These are phyloP conservation scores for Nylanderia fulva DNA, from an alignment of 1,140 invertebrate species.

Conservation along the genomic window DNA sequence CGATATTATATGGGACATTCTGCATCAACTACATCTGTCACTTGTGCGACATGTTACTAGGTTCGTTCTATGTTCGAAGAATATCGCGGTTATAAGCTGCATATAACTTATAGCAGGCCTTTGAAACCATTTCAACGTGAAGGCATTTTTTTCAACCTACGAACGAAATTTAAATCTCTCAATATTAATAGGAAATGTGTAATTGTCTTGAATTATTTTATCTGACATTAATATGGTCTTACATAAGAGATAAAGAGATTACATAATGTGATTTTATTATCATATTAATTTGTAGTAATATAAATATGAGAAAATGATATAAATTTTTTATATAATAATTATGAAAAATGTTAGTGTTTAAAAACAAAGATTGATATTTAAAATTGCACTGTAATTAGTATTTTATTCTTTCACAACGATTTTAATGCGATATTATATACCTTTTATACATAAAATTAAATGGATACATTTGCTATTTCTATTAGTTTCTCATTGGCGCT, in stretches of 20 bases:
- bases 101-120: constrained; percentile 4
- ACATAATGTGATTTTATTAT: not conserved
- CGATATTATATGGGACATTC: constrained; percentile 76
- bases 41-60: constrained; percentile 56
- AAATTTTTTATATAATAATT: not conserved
- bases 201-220: not conserved
- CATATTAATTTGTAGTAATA: not conserved
- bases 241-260: not conserved
- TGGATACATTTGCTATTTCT: no score
- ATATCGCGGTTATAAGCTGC: constrained; percentile 40
- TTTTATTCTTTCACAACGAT: no score
- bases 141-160: not conserved
- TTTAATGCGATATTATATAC: no score
- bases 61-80: constrained; percentile 54
- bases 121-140: constrained; percentile 26
- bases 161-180: not conserved
- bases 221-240: not conserved
- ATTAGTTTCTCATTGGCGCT: no score
- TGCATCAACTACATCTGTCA: constrained; percentile 73
- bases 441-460: no score
- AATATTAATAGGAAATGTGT: not conserved
- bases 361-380: no score
- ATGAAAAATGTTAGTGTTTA: not conserved
- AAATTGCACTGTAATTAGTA: no score
- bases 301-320: not conserved